Evolutionary conservation across 2,888 invertebrate genomes (phyloP), one percentile per base, ranked within the genome.

Genomic region (Oegoconia quadripuncta): DNA sequence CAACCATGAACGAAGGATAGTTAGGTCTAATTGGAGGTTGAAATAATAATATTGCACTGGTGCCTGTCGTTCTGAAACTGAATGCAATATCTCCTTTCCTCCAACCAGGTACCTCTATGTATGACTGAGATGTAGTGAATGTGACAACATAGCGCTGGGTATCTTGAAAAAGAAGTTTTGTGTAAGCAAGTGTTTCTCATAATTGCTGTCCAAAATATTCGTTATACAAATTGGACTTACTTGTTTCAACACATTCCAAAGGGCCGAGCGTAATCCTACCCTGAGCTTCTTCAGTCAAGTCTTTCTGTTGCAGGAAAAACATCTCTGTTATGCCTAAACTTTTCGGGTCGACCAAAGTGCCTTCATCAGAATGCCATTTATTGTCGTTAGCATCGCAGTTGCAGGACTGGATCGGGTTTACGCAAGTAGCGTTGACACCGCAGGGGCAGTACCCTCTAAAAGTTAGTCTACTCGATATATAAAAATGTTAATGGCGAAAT

Each of bases 61-160:
- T 94, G 22, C 96, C 95, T 1, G 97, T 97, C 0, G 97, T 97
- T 47, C 97, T 90, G 66, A 97, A 97, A 55, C 96, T 96, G 78
- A 97, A 96, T 0, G 96, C 95, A 47, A 97, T 93, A 64, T 97
- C 96, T 1, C 97, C 97, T 62, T 95, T 95, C 41, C 95, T 89
- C 97, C 97, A 97, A 0, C 97, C 96, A 0, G 96, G 96, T 1
- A 97, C 96, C 83, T 96, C 95, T 52, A 98, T 93, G 71, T 95
- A 97, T 0, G 96, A 96, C 56, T 96, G 95, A 17, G 95, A 95
- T 1, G 96, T 96, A 31, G 96, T 97, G 67, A 97, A 97, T 3
- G 97, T 97, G 7, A 97, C 97, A 5, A 97, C 96, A 71, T 95
- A 96, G 55, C 95, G 92, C 74, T 96, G 96, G 1, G 96, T 96